phyloP scores from a whole-genome alignment of 2,888 invertebrate species.

The Beris chalybata region DNA sequence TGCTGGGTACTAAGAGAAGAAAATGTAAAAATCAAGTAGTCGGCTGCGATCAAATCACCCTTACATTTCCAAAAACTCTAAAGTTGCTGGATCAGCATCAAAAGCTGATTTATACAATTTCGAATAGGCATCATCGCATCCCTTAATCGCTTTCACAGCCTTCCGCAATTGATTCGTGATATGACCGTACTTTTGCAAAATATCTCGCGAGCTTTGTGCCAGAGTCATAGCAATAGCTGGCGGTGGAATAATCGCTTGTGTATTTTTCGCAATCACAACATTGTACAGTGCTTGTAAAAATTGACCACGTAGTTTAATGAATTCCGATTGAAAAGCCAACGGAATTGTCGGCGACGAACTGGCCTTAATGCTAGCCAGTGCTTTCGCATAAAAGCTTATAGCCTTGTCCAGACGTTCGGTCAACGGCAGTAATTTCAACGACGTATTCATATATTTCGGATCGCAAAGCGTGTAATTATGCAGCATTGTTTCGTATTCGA shows the following conservation, averaged over 20 bases:
- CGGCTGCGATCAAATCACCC: slow-evolving; percentile 13
- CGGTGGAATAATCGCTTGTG: slow-evolving; percentile 82
- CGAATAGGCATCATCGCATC: slow-evolving; percentile 73
- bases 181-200: slow-evolving; percentile 76
- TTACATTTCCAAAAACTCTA: slow-evolving; percentile 73
- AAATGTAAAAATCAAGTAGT: slow-evolving; percentile 1
- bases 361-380: slow-evolving; percentile 60
- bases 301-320: slow-evolving; percentile 72
- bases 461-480: slow-evolving; percentile 49
- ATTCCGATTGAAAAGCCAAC: slow-evolving; percentile 71
- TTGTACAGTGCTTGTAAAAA: slow-evolving; percentile 66
- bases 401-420: slow-evolving; percentile 60
- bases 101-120: slow-evolving; percentile 81
- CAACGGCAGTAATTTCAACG: slow-evolving; percentile 52
- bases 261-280: slow-evolving; percentile 56
- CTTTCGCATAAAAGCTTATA: slow-evolving; percentile 66
- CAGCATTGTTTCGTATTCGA: slow-evolving; percentile 57
- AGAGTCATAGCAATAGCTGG: slow-evolving; percentile 87
- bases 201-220: slow-evolving; percentile 76
- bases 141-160: slow-evolving; percentile 69
- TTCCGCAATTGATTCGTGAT: slow-evolving; percentile 78
- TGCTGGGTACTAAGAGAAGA: slow-evolving; percentile 46
- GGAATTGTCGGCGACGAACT: slow-evolving; percentile 57
- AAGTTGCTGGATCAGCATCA: slow-evolving; percentile 79
- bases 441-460: slow-evolving; percentile 46